A percentile compares a stretch with the other conserved stretches of the same genome.
Conservation (phyloP, 2,797 vertebrate genomes). For the Liparis tanakae region DNA sequence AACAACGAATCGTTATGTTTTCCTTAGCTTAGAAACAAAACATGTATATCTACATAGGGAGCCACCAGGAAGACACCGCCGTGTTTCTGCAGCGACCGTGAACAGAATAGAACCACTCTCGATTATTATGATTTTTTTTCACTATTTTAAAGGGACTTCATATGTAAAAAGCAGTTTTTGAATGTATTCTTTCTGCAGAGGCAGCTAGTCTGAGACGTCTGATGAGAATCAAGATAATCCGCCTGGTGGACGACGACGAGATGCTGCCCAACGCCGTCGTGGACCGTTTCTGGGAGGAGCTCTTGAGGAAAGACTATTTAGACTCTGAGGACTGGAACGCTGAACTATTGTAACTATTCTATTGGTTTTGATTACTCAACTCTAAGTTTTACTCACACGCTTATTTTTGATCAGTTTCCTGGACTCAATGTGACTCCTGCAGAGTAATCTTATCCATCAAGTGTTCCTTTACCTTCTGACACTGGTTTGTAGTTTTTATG, state of each 20-base stretch:
- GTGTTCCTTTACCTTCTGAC: neutral
- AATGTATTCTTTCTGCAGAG: slow-evolving; percentile 50
- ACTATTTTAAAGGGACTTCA: neutral
- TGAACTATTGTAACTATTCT: slow-evolving; percentile 1
- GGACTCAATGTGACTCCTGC: neutral
- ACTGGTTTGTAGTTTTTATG: neutral
- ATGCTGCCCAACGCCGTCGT: slow-evolving; percentile 82
- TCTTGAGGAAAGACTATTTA: slow-evolving; percentile 71
- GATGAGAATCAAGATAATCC: slow-evolving; percentile 80
- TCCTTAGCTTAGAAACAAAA: neutral
- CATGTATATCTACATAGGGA: neutral
- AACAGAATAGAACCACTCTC: neutral
- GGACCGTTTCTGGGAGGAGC: slow-evolving; percentile 86
- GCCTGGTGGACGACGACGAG: slow-evolving; percentile 82
- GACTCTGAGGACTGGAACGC: slow-evolving; percentile 32
- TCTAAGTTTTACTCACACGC: neutral
- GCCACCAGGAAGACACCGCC: too few relatives aligned
- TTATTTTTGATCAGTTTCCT: neutral
- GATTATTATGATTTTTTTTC: too few relatives aligned
- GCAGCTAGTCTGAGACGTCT: slow-evolving; percentile 45
- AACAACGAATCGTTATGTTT: neutral
- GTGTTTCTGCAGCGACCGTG: neutral
- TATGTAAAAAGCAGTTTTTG: neutral
- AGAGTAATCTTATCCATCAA: neutral
- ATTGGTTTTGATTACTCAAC: neutral